phyloP scores from a whole-genome alignment of 2,888 invertebrate genomes.

The Drosophila histrio region DNA sequence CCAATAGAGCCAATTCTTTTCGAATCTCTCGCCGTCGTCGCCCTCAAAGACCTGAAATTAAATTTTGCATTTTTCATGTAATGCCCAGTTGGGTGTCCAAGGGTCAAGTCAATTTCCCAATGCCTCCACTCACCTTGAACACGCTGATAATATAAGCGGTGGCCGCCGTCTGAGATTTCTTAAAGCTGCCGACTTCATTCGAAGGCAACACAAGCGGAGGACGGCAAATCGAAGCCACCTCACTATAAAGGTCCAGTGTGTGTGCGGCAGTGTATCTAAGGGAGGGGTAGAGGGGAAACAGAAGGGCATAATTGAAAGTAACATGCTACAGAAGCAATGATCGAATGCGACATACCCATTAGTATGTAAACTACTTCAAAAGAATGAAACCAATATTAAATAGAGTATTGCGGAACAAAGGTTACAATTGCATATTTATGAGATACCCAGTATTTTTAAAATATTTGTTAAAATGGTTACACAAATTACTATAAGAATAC shows the following conservation, averaged over 20 bases:
- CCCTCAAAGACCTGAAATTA: slow-evolving; percentile 92
- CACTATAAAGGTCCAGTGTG: slow-evolving; percentile 93
- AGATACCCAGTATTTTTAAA: no score
- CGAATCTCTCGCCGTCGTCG: slow-evolving; percentile 95
- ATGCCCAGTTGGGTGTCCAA: not conserved
- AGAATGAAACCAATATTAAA: not conserved
- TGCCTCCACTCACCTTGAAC: slow-evolving; percentile 87
- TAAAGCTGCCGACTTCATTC: slow-evolving; percentile 90
- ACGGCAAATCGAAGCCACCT: slow-evolving; percentile 95
- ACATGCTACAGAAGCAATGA: not conserved
- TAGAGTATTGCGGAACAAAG: not conserved
- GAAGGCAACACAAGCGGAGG: slow-evolving; percentile 89
- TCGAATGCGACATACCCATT: not conserved
- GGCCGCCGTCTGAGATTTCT: slow-evolving; percentile 91
- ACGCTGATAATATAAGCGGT: slow-evolving; percentile 97
- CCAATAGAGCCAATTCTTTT: slow-evolving; percentile 97
- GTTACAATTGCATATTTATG: no score
- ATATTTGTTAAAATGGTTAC: no score
- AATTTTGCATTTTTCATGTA: slow-evolving; percentile 66
- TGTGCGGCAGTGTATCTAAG: slow-evolving; percentile 93
- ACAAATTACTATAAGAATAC: no score
- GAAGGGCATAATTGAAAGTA: not conserved
- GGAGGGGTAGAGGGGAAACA: not conserved
- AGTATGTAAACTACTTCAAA: not conserved
- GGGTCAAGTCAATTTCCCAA: slow-evolving; percentile 5